A percentile compares a stretch with the other conserved stretches of the same genome.
Evolutionary conservation across 2,797 vertebrate species (phyloP).

Genomic region (Cottoperca gobio): DNA sequence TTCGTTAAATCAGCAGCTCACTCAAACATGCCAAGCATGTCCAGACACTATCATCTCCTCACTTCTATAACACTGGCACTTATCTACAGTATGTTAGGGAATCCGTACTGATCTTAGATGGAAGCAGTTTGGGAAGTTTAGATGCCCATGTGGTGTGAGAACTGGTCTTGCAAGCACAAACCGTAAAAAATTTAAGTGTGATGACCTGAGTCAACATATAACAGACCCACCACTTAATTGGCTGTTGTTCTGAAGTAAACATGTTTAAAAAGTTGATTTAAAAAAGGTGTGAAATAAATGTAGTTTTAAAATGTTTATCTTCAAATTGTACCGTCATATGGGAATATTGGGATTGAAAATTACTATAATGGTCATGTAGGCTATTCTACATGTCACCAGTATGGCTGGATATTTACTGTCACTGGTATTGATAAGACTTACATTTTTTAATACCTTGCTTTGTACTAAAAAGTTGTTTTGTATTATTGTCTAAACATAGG

Average conservation of each 20-base stretch:
- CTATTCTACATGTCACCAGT: neutral
- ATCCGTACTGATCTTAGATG: neutral
- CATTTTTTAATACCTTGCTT: too few relatives aligned
- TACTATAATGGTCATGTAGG: neutral
- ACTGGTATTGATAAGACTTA: neutral
- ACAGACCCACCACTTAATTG: too few relatives aligned
- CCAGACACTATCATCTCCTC: neutral
- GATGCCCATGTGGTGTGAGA: too few relatives aligned
- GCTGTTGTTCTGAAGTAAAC: neutral
- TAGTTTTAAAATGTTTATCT: neutral
- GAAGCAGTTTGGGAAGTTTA: neutral
- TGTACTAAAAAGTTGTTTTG: too few relatives aligned
- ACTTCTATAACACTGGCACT: neutral
- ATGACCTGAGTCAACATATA: neutral
- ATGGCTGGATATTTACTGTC: neutral
- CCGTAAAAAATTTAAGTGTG: neutral
- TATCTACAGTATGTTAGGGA: neutral
- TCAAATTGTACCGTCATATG: neutral
- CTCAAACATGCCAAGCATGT: slow-evolving; percentile 14
- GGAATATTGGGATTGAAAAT: neutral
- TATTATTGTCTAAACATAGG: neutral
- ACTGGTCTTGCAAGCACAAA: neutral
- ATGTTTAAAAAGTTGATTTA: neutral
- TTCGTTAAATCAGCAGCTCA: slow-evolving; percentile 15
- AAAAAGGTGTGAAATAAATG: neutral